A percentile compares a stretch with the other conserved stretches of the same genome.
These are phyloP conservation scores for Endotricha flammealis DNA, from an alignment of 2,888 invertebrate species.

Conservation along the genomic window DNA sequence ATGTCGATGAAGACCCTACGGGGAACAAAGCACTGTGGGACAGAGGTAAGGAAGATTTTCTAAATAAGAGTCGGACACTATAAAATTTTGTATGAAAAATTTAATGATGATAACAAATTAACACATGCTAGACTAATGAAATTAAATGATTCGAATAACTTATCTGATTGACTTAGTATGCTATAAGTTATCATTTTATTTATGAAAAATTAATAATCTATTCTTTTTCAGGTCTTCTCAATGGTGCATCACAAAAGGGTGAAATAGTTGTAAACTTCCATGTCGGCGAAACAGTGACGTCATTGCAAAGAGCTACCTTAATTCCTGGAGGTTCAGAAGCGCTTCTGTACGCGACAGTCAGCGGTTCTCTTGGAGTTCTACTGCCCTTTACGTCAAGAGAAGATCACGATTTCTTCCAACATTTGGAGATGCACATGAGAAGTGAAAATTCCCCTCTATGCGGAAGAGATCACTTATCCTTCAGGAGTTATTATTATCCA, in stretches of 20 bases:
- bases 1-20: constrained; percentile 99
- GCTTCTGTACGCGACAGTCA: constrained; percentile 95
- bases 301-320: constrained; percentile 96
- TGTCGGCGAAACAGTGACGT: constrained; percentile 96
- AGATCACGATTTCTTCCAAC: constrained; percentile 99
- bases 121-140: constrained; percentile 79
- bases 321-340: constrained; percentile 99
- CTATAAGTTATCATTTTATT: constrained; percentile 13
- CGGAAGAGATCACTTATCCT: constrained; percentile 98
- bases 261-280: constrained; percentile 96
- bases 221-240: constrained; percentile 83
- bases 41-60: constrained; percentile 69
- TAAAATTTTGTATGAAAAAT: not conserved
- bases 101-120: constrained; percentile 58
- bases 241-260: constrained; percentile 98
- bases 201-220: not conserved
- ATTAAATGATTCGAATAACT: constrained; percentile 54
- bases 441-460: constrained; percentile 97
- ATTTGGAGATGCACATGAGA: constrained; percentile 99
- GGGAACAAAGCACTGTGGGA: constrained; percentile 99
- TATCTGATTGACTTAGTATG: constrained; percentile 34
- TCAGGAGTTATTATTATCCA: constrained; percentile 97
- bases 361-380: constrained; percentile 95
- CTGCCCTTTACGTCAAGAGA: constrained; percentile 97
- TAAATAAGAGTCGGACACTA: not conserved